phyloP scores from a whole-genome alignment of 2,888 invertebrate species.

The Acanthococcus lagerstroemiae region DNA sequence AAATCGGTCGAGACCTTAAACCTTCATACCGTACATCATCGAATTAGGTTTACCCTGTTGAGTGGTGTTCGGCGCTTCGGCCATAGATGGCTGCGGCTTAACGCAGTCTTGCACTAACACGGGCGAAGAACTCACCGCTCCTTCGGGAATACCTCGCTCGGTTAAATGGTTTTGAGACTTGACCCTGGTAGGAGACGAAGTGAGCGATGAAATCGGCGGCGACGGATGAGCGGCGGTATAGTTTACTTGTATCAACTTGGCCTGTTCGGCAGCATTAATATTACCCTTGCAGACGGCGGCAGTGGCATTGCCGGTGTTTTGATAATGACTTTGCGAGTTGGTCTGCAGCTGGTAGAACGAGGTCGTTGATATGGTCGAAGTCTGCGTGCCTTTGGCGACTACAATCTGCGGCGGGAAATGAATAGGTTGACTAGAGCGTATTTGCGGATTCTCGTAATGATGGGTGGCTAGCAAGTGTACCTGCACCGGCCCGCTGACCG shows the following conservation, averaged over 20 bases:
- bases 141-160: slow-evolving; percentile 27
- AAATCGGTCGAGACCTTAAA: too few species aligned
- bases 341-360: slow-evolving; percentile 36
- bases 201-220: slow-evolving; percentile 9
- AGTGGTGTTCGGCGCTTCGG: neutral
- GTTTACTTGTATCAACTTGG: slow-evolving; percentile 16
- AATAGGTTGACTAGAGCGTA: slow-evolving; percentile 28
- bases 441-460: slow-evolving; percentile 43
- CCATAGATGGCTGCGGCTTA: neutral
- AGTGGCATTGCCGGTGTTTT: neutral
- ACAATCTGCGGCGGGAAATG: slow-evolving; percentile 36
- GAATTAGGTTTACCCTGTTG: neutral
- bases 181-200: slow-evolving; percentile 22
- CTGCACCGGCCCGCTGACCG: slow-evolving; percentile 44
- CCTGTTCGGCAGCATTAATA: neutral
- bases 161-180: slow-evolving; percentile 4
- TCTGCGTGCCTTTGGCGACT: slow-evolving; percentile 38
- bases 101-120: slow-evolving; percentile 8
- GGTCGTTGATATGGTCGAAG: slow-evolving; percentile 37
- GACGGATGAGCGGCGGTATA: slow-evolving; percentile 3
- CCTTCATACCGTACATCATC: neutral
- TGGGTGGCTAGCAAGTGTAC: slow-evolving; percentile 42
- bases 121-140: slow-evolving; percentile 21
- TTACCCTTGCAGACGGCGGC: neutral
- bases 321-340: slow-evolving; percentile 19